These are phyloP conservation scores for Luperina nickerlii DNA, from an alignment of 2,888 invertebrate genomes.

Conservation along the genomic window DNA sequence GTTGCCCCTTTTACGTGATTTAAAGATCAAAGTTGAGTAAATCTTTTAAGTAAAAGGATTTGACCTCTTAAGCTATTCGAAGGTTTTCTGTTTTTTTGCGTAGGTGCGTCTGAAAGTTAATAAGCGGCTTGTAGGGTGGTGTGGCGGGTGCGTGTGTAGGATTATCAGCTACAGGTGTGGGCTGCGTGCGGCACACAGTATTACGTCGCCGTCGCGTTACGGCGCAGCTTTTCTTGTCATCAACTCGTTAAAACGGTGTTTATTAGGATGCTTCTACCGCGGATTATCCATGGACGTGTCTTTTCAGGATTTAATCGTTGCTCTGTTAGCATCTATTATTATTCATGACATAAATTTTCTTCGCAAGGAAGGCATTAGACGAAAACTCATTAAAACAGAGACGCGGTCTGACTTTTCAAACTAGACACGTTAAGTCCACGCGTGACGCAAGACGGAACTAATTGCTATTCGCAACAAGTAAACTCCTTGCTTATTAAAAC, in stretches of 20 bases:
- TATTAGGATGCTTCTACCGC: slow-evolving; percentile 84
- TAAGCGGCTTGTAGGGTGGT: slow-evolving; percentile 44
- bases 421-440: slow-evolving; percentile 90
- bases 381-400: slow-evolving; percentile 90
- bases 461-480: slow-evolving; percentile 86
- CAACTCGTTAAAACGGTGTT: slow-evolving; percentile 83
- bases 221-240: slow-evolving; percentile 74
- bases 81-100: slow-evolving; percentile 35
- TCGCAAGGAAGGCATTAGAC: slow-evolving; percentile 87
- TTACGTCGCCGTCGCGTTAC: slow-evolving; percentile 28
- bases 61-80: slow-evolving; percentile 37
- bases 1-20: slow-evolving; percentile 41
- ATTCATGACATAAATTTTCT: slow-evolving; percentile 90
- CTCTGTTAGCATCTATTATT: slow-evolving; percentile 87
- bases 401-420: slow-evolving; percentile 90
- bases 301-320: slow-evolving; percentile 86
- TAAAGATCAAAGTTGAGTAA: slow-evolving; percentile 49
- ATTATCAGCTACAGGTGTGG: slow-evolving; percentile 59
- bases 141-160: slow-evolving; percentile 49
- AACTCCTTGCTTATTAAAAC: slow-evolving; percentile 86
- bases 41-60: slow-evolving; percentile 39
- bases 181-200: slow-evolving; percentile 25
- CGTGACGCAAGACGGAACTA: slow-evolving; percentile 85
- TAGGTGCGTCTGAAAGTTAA: slow-evolving; percentile 43
- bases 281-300: slow-evolving; percentile 86